phyloP scores from a whole-genome alignment of 2,113 vertebrate genomes.

The Progne subis region DNA sequence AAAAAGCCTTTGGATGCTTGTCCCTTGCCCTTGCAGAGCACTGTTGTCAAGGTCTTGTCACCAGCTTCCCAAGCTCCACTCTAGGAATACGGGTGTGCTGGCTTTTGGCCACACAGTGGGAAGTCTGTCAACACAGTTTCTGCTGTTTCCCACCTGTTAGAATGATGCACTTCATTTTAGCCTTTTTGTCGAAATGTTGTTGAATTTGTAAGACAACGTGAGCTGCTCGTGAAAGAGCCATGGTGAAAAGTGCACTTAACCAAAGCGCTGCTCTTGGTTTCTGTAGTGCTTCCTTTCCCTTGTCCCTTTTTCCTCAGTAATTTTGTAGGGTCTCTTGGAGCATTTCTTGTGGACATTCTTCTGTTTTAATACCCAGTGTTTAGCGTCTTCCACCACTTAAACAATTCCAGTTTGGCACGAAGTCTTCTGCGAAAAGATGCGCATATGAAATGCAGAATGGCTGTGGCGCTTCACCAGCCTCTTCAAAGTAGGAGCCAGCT shows the following conservation, averaged over 20 bases:
- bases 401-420: not conserved
- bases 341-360: not conserved
- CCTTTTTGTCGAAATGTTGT: not conserved
- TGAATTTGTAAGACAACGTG: not conserved
- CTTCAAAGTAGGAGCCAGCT: not conserved
- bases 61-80: not conserved
- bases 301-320: rapidly evolving
- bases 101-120: not conserved
- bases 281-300: not conserved
- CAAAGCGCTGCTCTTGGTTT: not conserved
- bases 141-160: not conserved
- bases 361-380: not conserved
- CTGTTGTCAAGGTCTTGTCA: not conserved
- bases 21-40: not conserved
- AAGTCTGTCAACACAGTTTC: not conserved
- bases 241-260: not conserved
- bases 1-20: not conserved
- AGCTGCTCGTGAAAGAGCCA: rapidly evolving
- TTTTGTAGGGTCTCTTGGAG: not conserved
- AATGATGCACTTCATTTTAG: not conserved
- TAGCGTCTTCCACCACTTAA: not conserved
- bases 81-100: rapidly evolving
- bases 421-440: not conserved
- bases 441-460: not conserved
- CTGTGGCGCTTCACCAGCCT: rapidly evolving